Evolutionary conservation across 1,140 invertebrate genomes (phyloP), one percentile per base, ranked within the genome.

Genomic region (Drosophila serrata): DNA sequence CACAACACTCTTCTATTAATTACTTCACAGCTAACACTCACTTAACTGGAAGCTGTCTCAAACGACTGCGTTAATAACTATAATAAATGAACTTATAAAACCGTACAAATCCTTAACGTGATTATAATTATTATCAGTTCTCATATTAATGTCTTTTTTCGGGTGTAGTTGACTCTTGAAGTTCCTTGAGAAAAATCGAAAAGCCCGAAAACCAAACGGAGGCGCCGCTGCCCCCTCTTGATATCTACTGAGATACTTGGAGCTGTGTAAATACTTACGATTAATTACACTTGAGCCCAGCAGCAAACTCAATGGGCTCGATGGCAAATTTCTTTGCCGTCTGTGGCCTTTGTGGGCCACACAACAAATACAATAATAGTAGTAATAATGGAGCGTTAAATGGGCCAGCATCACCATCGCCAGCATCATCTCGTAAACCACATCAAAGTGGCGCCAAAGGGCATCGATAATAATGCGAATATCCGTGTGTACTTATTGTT

Each of bases 261-360:
- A 63, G 46, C 77, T 77, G 72, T 80, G 84, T 88, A 90, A 84
- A 72, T 81, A 88, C 80, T 90, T 70, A 75, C 77, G 84, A 88
- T 88, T 85, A 90, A 88, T 88, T 85, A 90, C 81, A 79, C 45
- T 75, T 51, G 65, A 78, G 74, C 56, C 63, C 59, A 46, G 58
- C 59, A 49, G 61, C 51, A 68, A 68, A 63, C 68, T 80, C 73
- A 81, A 74, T 80, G 68, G 63, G 42, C 48, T 73, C 40, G 68
- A 75, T 69, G 70, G 64, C 74, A 69, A 78, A 84, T 82, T 87
- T 86, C 82, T 82, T 81, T 78, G 63, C 45, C 29, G 56, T 39
- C 62, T 37, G 24, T 55, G 61, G 76, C 65, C 81, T 72, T 76
- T 80, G 72, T 79, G 40, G 27, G 45, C 46, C 59, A 72, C 31